Base-by-base conservation (phyloP, 2,797 vertebrate genomes). In the Peromyscus attwateri region DNA sequence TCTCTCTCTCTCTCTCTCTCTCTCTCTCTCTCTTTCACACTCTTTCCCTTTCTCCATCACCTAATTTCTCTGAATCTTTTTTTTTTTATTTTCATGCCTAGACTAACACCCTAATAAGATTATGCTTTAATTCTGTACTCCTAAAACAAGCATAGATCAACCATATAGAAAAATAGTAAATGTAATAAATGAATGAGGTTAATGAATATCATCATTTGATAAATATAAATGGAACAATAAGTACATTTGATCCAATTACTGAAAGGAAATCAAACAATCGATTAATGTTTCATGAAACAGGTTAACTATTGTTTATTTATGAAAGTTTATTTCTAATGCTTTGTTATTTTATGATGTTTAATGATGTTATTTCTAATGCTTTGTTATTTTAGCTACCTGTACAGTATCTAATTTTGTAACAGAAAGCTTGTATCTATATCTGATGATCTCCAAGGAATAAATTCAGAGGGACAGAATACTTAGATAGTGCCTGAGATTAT, bases 321-420 rank as follows among this genome's bases (percentile, higher is more conserved):
- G 77, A 93, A 76, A 1, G 34, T 79, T 89, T 31, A 73, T 52
- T 73, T 77, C 43, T 94, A 88, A 91, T 55, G 34, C 7, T 76
- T 93, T 91, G 31, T 4, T 73, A 49, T 94, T 89, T 95, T 95
- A 84, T 75, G 37, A 75, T 27, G 23, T 73, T 73, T 75, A 75
- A 43, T 46, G 64, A 13, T 91, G 6, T 2, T 68, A 70, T 66
- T 85, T 85, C 40, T 91, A 90, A 87, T 68, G n/a, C 12, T 77
- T 93, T 85, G 23, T 8, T 76, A 46, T 92, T 89, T 95, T 95
- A 94, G 4, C 10, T 81, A 76, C 49, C 31, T 40, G 8, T 83
- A 62, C 0, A 27, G 5, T 12, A 21, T 76, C 52, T 40, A 68
- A 79, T 2, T 91, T 91, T 79, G 19, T 60, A 87, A 60, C 71